phyloP scores from a whole-genome alignment of 2,797 vertebrate genomes.

The Siniperca scherzeri region DNA sequence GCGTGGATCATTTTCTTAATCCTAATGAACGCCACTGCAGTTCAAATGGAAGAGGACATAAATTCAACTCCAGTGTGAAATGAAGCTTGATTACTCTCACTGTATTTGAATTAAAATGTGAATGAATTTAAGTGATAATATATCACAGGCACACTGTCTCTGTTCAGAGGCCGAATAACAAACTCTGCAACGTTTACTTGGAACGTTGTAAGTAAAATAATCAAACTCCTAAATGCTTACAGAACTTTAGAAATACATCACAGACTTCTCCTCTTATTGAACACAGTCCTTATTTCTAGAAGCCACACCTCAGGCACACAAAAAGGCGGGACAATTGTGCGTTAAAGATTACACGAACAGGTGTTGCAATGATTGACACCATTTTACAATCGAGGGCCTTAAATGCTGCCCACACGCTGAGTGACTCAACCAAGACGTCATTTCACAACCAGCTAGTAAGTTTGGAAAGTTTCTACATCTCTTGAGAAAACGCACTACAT shows the following conservation, averaged over 20 bases:
- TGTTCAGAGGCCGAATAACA: too few relatives aligned
- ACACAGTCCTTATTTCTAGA: neutral
- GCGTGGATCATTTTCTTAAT: too few relatives aligned
- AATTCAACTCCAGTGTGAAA: neutral
- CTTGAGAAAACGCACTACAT: neutral
- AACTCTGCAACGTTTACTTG: neutral
- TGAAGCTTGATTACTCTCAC: too few relatives aligned
- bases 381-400: constrained; percentile 12
- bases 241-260: neutral
- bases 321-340: too few relatives aligned
- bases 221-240: neutral
- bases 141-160: neutral
- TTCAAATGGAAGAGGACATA: too few relatives aligned
- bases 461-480: neutral
- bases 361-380: constrained; percentile 34
- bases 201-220: neutral
- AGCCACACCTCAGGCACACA: constrained; percentile 28
- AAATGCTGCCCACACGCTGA: neutral
- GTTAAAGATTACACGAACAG: neutral
- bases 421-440: constrained; percentile 43
- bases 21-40: too few relatives aligned
- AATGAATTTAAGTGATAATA: neutral
- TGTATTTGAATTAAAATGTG: neutral
- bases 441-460: neutral
- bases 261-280: neutral